Conservation (phyloP, 2,888 invertebrate species). For the Andrena minutula region DNA sequence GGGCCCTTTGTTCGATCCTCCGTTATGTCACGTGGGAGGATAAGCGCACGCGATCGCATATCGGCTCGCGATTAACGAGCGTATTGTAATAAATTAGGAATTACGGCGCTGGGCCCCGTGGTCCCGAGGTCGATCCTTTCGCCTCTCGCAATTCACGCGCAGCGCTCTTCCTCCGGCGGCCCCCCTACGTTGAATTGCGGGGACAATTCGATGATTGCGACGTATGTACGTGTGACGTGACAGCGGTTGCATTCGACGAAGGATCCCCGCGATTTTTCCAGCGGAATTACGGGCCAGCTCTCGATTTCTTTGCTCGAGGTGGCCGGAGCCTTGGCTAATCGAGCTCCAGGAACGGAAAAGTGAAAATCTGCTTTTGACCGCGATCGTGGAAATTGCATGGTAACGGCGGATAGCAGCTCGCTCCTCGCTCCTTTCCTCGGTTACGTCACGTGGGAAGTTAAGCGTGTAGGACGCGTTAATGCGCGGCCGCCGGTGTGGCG, state of each 20-base stretch:
- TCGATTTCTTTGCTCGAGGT: not conserved
- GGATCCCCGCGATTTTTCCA: not conserved
- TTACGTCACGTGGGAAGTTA: slow-evolving; percentile 73
- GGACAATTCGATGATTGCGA: slow-evolving; percentile 13
- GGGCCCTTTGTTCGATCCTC: slow-evolving; percentile 59
- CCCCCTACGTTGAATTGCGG: not conserved
- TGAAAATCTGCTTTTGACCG: not conserved
- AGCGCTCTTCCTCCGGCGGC: slow-evolving; percentile 1
- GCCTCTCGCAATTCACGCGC: slow-evolving; percentile 17
- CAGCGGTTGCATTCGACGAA: not conserved
- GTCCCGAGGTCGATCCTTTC: slow-evolving; percentile 30
- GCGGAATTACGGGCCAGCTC: not conserved
- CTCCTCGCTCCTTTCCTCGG: slow-evolving; percentile 48
- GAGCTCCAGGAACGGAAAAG: not conserved
- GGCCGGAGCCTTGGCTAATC: not conserved
- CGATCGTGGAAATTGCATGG: slow-evolving; percentile 6
- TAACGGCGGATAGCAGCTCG: not conserved
- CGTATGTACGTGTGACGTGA: not conserved
- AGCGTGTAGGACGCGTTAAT: slow-evolving; percentile 72
- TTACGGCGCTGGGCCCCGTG: slow-evolving; percentile 37
- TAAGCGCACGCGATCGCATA: slow-evolving; percentile 49
- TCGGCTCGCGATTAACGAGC: slow-evolving; percentile 62
- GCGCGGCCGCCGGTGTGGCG: slow-evolving; percentile 55
- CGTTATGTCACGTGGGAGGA: slow-evolving; percentile 58
- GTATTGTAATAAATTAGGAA: slow-evolving; percentile 56